phyloP scores from a whole-genome alignment of 2,888 invertebrate genomes.

The Orthonychiurus folsomi region DNA sequence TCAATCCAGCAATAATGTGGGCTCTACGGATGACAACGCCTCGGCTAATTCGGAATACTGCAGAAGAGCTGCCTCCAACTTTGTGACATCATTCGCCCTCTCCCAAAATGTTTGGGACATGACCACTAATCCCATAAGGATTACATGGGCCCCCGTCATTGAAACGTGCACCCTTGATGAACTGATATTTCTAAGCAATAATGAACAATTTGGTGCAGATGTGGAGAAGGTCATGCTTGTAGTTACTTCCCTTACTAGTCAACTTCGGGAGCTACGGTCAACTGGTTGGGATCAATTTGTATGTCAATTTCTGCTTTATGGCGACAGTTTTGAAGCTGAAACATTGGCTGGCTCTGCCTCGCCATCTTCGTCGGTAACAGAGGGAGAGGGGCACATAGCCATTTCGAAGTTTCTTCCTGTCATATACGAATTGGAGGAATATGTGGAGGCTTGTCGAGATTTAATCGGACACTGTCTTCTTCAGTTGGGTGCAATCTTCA shows the following conservation, averaged over 20 bases:
- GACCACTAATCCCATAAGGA: slow-evolving; percentile 24
- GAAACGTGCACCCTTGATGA: slow-evolving; percentile 29
- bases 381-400: slow-evolving; percentile 47
- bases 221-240: slow-evolving; percentile 36
- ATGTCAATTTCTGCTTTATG: slow-evolving; percentile 32
- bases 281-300: slow-evolving; percentile 24
- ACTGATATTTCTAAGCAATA: slow-evolving; percentile 26
- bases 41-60: not conserved
- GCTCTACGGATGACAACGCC: not conserved
- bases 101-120: slow-evolving; percentile 31
- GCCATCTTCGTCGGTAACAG: slow-evolving; percentile 31
- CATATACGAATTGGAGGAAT: slow-evolving; percentile 55
- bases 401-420: slow-evolving; percentile 48
- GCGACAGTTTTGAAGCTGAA: slow-evolving; percentile 27
- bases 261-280: slow-evolving; percentile 24
- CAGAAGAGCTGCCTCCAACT: slow-evolving; percentile 5
- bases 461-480: slow-evolving; percentile 61
- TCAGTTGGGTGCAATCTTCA: slow-evolving; percentile 61
- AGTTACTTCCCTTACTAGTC: slow-evolving; percentile 28
- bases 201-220: slow-evolving; percentile 13
- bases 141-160: slow-evolving; percentile 29
- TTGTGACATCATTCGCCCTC: slow-evolving; percentile 22
- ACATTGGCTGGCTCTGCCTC: not conserved
- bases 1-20: not conserved
- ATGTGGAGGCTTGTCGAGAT: slow-evolving; percentile 60